Evolutionary conservation across 2,113 vertebrate genomes (phyloP).

Genomic region (Erpornis zantholeuca): DNA sequence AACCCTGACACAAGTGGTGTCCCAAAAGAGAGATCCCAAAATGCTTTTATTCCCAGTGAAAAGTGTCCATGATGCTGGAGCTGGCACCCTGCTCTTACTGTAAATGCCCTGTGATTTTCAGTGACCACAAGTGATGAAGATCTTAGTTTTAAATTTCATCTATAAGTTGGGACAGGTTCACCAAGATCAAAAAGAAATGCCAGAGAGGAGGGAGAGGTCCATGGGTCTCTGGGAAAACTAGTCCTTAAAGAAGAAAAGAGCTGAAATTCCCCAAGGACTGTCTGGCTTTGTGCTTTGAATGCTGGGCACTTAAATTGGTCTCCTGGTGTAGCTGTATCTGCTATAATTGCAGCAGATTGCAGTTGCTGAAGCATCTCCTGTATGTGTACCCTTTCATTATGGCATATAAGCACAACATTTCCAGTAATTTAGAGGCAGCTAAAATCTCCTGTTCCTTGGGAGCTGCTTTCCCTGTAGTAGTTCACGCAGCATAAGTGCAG

Average conservation of each 20-base stretch:
- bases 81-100: background rate
- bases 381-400: constrained; percentile 39
- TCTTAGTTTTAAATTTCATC: background rate
- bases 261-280: constrained; percentile 10
- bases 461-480: background rate
- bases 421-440: constrained; percentile 51
- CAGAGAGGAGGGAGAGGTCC: background rate
- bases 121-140: background rate
- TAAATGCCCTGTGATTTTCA: constrained; percentile 23
- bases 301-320: background rate
- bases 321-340: constrained; percentile 20
- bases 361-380: constrained; percentile 17
- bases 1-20: background rate
- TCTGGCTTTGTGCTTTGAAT: constrained; percentile 36
- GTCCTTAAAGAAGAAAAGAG: constrained; percentile 31
- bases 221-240: constrained; percentile 18
- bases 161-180: constrained; percentile 15
- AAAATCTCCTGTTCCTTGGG: constrained; percentile 29
- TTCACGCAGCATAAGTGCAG: background rate
- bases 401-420: constrained; percentile 31
- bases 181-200: constrained; percentile 24
- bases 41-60: background rate
- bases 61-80: rapidly evolving
- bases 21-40: background rate
- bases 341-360: constrained; percentile 54